phyloP scores from a whole-genome alignment of 1,140 invertebrate genomes.

The Drosophila saltans region DNA sequence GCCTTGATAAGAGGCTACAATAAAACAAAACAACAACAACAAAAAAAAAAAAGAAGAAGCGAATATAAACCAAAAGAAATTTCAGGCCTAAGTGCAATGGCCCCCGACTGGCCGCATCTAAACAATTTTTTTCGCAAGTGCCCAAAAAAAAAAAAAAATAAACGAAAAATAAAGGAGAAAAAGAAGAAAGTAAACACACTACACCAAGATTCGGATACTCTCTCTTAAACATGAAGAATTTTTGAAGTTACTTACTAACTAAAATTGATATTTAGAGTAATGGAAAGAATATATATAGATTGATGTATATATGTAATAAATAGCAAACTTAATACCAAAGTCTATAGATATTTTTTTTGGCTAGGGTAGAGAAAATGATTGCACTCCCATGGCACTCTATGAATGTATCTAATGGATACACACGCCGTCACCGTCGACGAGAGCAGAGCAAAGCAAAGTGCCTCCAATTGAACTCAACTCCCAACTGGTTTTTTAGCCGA shows the following conservation, averaged over 20 bases:
- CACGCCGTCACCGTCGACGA: background rate
- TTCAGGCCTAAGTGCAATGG: conserved; percentile 34
- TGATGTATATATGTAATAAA: no score
- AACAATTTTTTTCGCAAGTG: conserved; percentile 36
- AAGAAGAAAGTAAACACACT: no score
- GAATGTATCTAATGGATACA: conserved; percentile 50
- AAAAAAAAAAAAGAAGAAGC: background rate
- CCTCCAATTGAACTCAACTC: background rate
- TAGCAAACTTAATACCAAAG: no score
- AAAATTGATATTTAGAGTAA: no score
- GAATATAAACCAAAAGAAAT: conserved; percentile 9
- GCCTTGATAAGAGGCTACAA: conserved; percentile 8
- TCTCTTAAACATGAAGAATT: no score
- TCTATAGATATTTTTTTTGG: background rate
- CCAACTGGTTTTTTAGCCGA: conserved; percentile 41
- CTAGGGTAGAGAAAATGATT: background rate
- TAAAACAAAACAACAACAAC: background rate
- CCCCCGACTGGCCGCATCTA: conserved; percentile 31
- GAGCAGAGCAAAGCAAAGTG: conserved; percentile 6
- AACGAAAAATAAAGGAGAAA: background rate
- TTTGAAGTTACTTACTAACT: no score
- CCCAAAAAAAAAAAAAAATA: conserved; percentile 39
- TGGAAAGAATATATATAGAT: no score
- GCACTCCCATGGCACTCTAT: conserved; percentile 13
- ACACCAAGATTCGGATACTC: no score